Evolutionary conservation across 2,797 vertebrate species (phyloP), one percentile per base, ranked within the genome.

Genomic region (Nannoperca obscura): DNA sequence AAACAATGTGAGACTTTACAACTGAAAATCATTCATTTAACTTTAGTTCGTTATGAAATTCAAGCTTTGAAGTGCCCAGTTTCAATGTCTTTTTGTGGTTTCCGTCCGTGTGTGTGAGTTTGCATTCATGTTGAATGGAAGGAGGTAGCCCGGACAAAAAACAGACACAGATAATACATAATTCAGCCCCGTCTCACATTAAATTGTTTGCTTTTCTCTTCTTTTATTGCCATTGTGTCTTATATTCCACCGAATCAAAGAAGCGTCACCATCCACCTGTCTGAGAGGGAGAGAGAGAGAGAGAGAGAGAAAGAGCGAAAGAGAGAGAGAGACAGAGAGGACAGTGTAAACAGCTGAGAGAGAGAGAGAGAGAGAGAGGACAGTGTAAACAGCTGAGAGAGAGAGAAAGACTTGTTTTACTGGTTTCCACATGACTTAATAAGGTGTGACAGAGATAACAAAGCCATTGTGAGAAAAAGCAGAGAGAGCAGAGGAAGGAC

Each of bases 401-500:
- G 69, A 70, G 70, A 80, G 77, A 80, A 6, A 68, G 79, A 95
- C 94, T 81, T 0, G 95, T 94, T 95, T 60, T 61, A 88, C 95
- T 73, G 52, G 95, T 95, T 94, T 78, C 30, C 73, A 79, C 93
- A 95, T 95, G 95, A 89, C 94, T 94, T 89, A 88, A 80, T 81
- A 93, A 95, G 95, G 95, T 92, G 95, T 94, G 94, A 95, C 95
- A 89, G 73, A 89, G 82, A 91, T 80, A 92, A 83, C 86, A 84
- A 82, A 62, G 69, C 85, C 90, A 90, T 86, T 93, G 87, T 92
- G 81, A 82, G 82, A 67, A 65, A 71, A 50, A 75, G 81, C 63
- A 74, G 73, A 72, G 68, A 72, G 70, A 54, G 74, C 54, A 66
- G 54, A 65, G 73, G 80, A 85, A 22, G 76, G 72, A 85, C 78